Base-by-base conservation (phyloP, 2,113 vertebrate genomes). In the Cryptomyrus ogoouensis region DNA sequence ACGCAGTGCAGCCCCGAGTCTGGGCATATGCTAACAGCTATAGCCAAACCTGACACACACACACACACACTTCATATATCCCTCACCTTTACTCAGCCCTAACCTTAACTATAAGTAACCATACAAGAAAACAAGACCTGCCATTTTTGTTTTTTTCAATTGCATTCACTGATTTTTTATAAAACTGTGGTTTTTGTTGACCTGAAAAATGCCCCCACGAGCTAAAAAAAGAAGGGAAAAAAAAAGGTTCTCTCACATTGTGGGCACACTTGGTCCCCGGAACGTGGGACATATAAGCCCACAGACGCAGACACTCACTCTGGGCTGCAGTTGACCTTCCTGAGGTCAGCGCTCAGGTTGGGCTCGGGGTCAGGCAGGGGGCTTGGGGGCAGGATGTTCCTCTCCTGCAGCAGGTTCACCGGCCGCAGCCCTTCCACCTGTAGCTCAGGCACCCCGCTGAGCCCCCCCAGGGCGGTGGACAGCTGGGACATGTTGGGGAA, bases 241-340 rank as follows among this genome's bases (percentile, higher is more conserved):
- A 27, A 66, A 27, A 3, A 66, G 58, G 58, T 66, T 56, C 5
- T 6, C 7, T 56, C 53, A 7, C 53, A 56, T 6, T 21, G 53
- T 21, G 53, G 53, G 53, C 53, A 56, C 21, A n/a, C 24, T n/a
- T n/a, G 2, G 42, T 31, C 13, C 24, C 85, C 87, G 83, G 9
- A 90, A 44, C 44, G 21, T 47, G 21, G 39, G 70, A 70, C n/a
- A 83, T 15, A 88, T 19, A 74, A 53, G 56, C 66, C 84, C 46
- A 52, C 52, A 70, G 31, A 35, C 1, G 13, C 8, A 66, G 1
- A 42, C 10, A 15, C 98, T 95, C 96, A 99, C 98, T 99, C 97
- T 46, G 98, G 97, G 93, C 96, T 98, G 94, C 98, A 99, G 95
- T 99, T 99, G 93, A 98, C 94, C 92, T 97, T 99, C 93, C 94